Evolutionary conservation across 2,888 invertebrate species (phyloP).

Genomic region (Amaurobius ferox): DNA sequence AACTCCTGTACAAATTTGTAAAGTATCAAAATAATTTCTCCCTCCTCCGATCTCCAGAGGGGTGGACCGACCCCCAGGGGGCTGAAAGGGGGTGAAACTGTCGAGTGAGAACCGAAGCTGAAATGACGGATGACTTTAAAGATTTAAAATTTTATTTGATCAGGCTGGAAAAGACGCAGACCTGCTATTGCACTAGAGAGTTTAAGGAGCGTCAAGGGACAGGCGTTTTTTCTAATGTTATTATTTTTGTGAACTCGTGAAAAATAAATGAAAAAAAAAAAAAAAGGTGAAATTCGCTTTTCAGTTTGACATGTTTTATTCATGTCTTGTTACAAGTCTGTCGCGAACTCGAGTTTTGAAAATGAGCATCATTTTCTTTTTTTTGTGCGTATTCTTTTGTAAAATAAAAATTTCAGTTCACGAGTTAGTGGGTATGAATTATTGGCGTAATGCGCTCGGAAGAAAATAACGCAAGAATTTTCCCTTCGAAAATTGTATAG

Average conservation of each 20-base stretch:
- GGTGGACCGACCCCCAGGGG: slow-evolving; percentile 27
- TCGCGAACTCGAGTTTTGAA: slow-evolving; percentile 35
- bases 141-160: slow-evolving; percentile 71
- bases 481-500: too few relatives aligned
- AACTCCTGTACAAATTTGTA: slow-evolving; percentile 49
- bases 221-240: slow-evolving; percentile 4
- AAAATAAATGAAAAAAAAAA: slow-evolving; percentile 21
- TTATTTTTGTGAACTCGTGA: not conserved
- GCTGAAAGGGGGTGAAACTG: slow-evolving; percentile 36
- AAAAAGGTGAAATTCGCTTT: slow-evolving; percentile 52
- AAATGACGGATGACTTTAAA: slow-evolving; percentile 70
- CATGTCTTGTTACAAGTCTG: slow-evolving; percentile 60
- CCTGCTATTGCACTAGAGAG: slow-evolving; percentile 30
- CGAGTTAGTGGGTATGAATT: slow-evolving; percentile 45
- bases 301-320: slow-evolving; percentile 64
- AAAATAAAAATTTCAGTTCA: slow-evolving; percentile 59
- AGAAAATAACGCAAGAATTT: not conserved
- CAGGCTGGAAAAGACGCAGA: slow-evolving; percentile 37
- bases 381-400: slow-evolving; percentile 24
- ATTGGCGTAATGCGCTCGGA: slow-evolving; percentile 20
- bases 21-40: slow-evolving; percentile 61
- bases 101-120: slow-evolving; percentile 64
- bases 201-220: slow-evolving; percentile 62
- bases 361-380: slow-evolving; percentile 26
- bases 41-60: slow-evolving; percentile 17